Conservation (phyloP, 53 echinoderm and acorn worm species). For the Zoroaster sp. region DNA sequence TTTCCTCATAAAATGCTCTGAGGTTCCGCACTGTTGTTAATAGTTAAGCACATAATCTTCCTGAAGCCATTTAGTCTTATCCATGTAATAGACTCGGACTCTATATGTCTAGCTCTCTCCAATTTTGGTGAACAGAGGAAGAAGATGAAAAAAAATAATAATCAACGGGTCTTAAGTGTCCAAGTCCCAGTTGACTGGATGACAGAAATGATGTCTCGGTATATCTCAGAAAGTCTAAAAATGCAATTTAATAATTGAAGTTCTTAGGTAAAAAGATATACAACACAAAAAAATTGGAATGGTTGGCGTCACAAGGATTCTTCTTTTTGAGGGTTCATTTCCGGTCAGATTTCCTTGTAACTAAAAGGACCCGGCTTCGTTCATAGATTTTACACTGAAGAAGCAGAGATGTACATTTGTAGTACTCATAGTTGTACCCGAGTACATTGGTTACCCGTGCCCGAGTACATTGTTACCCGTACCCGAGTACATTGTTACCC, state of each 20-base stretch:
- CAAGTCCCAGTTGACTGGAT: too few relatives aligned
- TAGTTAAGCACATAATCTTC: conserved; percentile 25
- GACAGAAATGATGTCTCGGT: too few relatives aligned
- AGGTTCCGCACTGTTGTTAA: background rate
- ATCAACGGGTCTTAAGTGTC: too few relatives aligned
- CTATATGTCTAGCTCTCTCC: background rate
- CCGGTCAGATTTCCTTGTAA: background rate
- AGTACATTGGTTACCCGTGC: too few relatives aligned
- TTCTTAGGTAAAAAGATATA: background rate
- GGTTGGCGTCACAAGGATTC: background rate
- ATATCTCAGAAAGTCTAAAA: too few relatives aligned
- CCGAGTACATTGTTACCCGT: too few relatives aligned
- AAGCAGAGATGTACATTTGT: too few relatives aligned
- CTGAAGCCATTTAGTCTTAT: conserved; percentile 14
- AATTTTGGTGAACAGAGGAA: background rate
- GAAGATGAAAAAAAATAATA: background rate
- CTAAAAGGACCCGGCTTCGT: too few relatives aligned
- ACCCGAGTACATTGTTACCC: too few relatives aligned
- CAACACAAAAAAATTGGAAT: background rate
- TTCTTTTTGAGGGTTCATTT: background rate
- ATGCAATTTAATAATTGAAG: background rate
- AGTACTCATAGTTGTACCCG: too few relatives aligned
- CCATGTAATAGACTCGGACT: conserved; percentile 24
- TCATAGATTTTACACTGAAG: too few relatives aligned
- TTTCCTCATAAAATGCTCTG: background rate